Base-by-base conservation (phyloP, 2,888 invertebrate species). In the Dione vanillae region DNA sequence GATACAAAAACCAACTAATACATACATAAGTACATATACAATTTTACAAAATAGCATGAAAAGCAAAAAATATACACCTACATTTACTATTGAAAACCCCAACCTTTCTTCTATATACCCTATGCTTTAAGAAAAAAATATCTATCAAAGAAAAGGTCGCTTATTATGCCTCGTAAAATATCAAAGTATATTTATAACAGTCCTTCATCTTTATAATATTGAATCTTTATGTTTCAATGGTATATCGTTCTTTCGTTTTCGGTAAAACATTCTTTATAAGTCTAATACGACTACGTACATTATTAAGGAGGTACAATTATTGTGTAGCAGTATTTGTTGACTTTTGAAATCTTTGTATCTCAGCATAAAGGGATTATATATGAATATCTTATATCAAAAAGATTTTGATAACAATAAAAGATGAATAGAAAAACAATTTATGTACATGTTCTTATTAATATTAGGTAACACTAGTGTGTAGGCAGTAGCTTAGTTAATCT, bases 141-240 rank as follows among this genome's bases (percentile, higher is more conserved):
- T 56, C 56, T 16, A 40, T 56, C 56, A 37, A 56, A 56, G 56
- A 56, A 56, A 56, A 56, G 56, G 40, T 56, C 40, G 56, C 37
- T 14, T 54, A 54, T 47, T 27, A 37, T 62, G 47, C 62, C 37
- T 16, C 47, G 47, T 62, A 62, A 62, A 62, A 62, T 47, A 62
- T 62, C 62, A 62, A 62, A 62, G 47, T 37, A 37, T 16, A 47
- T 47, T 37, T 62, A 62, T 59, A 47, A 35, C 45, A 62, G 35
- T 37, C 62, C 12, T 62, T 37, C 47, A 47, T 62, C 35, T 37
- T 37, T 37, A 47, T 35, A 62, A 62, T 47, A 62, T 35, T 35
- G 8, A 62, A 62, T 62, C 47, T 16, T 62, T 62, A 62, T 49
- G 37, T 64, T 49, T 80, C 78, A 80, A 78, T 61, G 43, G 43